phyloP scores from a whole-genome alignment of 2,797 vertebrate genomes.

The Ibycter americanus region DNA sequence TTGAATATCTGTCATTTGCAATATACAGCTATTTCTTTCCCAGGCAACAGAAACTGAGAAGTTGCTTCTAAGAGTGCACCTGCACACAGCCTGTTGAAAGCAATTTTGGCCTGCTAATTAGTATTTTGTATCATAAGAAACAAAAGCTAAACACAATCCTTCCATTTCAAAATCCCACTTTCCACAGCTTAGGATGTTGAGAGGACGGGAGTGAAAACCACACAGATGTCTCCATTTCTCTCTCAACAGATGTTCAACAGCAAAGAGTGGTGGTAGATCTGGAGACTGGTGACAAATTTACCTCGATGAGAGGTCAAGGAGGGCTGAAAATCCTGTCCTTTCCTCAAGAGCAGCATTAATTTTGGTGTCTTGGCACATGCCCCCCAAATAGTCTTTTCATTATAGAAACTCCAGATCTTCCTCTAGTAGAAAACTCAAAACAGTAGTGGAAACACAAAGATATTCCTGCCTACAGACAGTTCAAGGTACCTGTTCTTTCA shows the following conservation, averaged over 20 bases:
- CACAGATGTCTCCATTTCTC: neutral
- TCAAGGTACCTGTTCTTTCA: neutral
- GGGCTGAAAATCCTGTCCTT: neutral
- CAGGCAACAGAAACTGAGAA: neutral
- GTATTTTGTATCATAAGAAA: neutral
- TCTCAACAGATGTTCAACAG: neutral
- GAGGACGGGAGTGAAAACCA: neutral
- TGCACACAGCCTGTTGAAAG: neutral
- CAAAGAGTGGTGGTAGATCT: neutral
- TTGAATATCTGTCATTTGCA: neutral
- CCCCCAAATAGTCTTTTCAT: neutral
- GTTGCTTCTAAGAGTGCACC: neutral
- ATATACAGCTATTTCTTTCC: neutral
- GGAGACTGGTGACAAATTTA: neutral
- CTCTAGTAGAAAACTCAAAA: neutral
- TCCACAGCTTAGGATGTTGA: neutral
- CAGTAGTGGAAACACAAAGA: neutral
- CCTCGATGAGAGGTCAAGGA: neutral
- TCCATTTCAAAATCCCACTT: neutral
- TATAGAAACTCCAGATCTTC: neutral
- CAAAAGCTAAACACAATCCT: neutral
- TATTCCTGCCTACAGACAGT: neutral
- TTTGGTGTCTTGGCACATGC: neutral
- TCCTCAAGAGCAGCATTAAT: neutral
- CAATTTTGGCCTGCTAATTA: neutral